Base-by-base conservation (phyloP, 2,888 invertebrate species). In the Tiliacea aurago region DNA sequence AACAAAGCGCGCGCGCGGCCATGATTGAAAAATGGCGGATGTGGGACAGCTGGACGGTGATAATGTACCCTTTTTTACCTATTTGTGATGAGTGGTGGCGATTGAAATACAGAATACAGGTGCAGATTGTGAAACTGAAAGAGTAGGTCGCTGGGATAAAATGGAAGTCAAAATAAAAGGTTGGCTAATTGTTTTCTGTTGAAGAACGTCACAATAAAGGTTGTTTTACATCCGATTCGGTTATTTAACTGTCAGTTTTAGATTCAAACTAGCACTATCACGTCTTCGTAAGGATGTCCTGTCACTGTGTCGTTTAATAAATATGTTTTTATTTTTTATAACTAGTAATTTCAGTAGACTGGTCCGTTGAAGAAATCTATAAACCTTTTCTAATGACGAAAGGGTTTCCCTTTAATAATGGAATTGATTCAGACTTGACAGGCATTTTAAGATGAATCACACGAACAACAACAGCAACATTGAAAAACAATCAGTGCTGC, bases 1-100 rank as follows among this genome's bases (percentile, higher is more conserved):
- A 80, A 87, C 84, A 87, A 87, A 86, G 86, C 75, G 71, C 56
- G 56, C 55, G 67, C 23, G 66, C 62, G 63, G 81, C 76, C 84
- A 83, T 84, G 81, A 87, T 87, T 87, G 88, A 87, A 87, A 86
- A 83, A 83, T 80, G 82, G 76, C 77, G 74, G 77, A 86, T 83
- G 61, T 86, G 66, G 86, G 83, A 59, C 86, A 86, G 66, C 69
- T 70, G 84, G 81, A 63, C 84, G 56, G 53, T 43, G 45, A 47
- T 55, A 47, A 65, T 61, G 61, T 47, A 67, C 15, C 37, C 37
- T 37, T 53, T 58, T 45, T 83, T 51, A 28, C 28, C 28, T 28
- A 80, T 84, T 66, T 71, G 45, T 49, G 83, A 49, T 67, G 69
- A 72, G 73, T 78, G 79, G 33, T 62, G 41, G n/a, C 41, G 59